Conservation (phyloP, 2,888 invertebrate genomes). For the Beris morrisii region DNA sequence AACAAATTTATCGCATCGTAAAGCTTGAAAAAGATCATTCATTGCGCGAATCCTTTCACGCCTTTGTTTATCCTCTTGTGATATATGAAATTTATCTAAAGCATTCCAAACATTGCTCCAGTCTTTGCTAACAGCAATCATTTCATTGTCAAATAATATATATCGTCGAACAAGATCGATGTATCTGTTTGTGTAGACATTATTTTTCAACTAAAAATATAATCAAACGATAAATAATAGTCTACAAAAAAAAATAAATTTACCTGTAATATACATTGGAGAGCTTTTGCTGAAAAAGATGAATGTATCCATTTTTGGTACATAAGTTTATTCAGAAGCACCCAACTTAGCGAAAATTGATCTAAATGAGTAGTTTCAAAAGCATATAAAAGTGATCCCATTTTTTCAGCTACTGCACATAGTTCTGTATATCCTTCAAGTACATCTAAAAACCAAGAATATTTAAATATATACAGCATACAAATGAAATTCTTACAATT, state of each 20-base stretch:
- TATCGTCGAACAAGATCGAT: slow-evolving; percentile 57
- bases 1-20: slow-evolving; percentile 50
- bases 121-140: slow-evolving; percentile 60
- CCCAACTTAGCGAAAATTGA: slow-evolving; percentile 69
- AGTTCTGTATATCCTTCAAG: slow-evolving; percentile 67
- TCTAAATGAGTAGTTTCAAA: slow-evolving; percentile 65
- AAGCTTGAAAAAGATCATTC: slow-evolving; percentile 52
- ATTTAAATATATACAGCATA: neutral
- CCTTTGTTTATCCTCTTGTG: slow-evolving; percentile 50
- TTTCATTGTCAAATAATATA: slow-evolving; percentile 63
- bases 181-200: slow-evolving; percentile 50
- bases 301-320: slow-evolving; percentile 61
- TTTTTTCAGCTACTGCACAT: slow-evolving; percentile 62
- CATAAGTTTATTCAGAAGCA: slow-evolving; percentile 67
- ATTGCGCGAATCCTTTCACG: slow-evolving; percentile 50
- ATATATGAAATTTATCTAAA: slow-evolving; percentile 53
- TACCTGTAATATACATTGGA: slow-evolving; percentile 60
- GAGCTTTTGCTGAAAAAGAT: slow-evolving; percentile 61
- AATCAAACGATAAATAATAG: neutral
- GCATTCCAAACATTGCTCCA: slow-evolving; percentile 60
- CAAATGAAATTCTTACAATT: slow-evolving; percentile 47
- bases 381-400: slow-evolving; percentile 63
- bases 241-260: slow-evolving; percentile 39
- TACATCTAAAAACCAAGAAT: slow-evolving; percentile 55
- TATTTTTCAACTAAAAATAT: slow-evolving; percentile 48